A percentile compares a stretch with the other conserved stretches of the same genome.
Conservation (phyloP, 2,888 invertebrate genomes). For the Mythimna lalbum region DNA sequence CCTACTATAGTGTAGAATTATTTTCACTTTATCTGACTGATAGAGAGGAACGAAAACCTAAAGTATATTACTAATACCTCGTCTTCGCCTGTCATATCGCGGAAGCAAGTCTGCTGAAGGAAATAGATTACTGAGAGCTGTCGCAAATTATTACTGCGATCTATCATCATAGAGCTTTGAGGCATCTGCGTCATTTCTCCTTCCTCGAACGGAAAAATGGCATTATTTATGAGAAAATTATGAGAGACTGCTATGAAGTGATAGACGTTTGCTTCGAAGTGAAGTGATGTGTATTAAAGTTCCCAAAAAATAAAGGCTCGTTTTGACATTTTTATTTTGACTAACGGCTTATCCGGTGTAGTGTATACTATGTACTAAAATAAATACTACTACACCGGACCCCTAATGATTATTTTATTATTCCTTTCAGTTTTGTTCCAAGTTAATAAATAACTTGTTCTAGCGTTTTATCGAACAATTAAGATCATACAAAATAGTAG, state of each 20-base stretch:
- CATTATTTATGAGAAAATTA: conserved; percentile 22
- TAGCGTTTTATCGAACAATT: background rate
- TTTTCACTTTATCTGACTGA: background rate
- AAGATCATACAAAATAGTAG: background rate
- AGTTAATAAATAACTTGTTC: too few relatives aligned
- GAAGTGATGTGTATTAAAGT: background rate
- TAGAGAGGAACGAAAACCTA: background rate
- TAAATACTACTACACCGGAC: too few relatives aligned
- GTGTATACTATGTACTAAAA: too few relatives aligned
- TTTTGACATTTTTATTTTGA: too few relatives aligned
- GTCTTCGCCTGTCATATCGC: conserved; percentile 29
- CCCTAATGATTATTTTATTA: too few relatives aligned
- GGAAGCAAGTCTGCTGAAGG: conserved; percentile 28
- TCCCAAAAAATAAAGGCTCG: too few relatives aligned
- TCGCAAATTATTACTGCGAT: conserved; percentile 40
- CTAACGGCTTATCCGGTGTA: too few relatives aligned
- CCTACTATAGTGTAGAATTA: too few relatives aligned
- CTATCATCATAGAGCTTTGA: conserved; percentile 30
- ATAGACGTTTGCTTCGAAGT: background rate
- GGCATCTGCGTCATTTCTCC: conserved; percentile 8
- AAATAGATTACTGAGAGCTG: conserved; percentile 33
- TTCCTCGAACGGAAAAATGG: conserved; percentile 12
- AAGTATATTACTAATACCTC: conserved; percentile 28
- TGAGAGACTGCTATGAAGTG: background rate
- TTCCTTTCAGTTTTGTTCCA: too few relatives aligned